Evolutionary conservation across 2,113 vertebrate species (phyloP).

Genomic region (Mionectes macconnelli): DNA sequence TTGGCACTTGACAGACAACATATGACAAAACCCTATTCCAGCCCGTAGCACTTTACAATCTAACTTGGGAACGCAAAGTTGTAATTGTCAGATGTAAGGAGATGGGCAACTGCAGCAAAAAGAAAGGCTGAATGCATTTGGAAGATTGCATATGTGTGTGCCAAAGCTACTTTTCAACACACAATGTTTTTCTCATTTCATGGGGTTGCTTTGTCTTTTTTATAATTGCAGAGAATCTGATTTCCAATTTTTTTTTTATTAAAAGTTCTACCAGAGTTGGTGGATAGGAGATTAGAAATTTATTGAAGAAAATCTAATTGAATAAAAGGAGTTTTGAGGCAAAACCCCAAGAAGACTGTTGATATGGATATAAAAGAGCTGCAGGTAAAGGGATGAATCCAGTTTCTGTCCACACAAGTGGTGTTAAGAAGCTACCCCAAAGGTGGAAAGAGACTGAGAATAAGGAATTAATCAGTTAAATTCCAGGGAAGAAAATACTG

Average conservation of each 20-base stretch:
- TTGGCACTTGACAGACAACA: background rate
- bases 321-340: background rate
- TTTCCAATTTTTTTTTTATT: background rate
- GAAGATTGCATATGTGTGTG: fast-evolving
- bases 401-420: background rate
- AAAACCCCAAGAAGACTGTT: background rate
- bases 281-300: background rate
- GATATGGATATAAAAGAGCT: background rate
- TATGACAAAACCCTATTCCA: background rate
- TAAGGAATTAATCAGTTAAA: background rate
- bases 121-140: background rate
- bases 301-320: background rate
- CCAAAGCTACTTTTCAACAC: background rate
- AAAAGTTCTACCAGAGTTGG: background rate
- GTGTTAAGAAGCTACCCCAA: background rate
- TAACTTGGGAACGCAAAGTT: background rate
- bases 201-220: background rate
- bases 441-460: background rate
- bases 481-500: background rate
- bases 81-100: background rate
- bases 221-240: background rate
- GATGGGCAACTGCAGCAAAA: background rate
- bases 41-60: background rate
- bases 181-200: background rate
- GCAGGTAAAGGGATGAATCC: background rate